Percentiles rank a stretch among this genome's conserved stretches.
phyloP scores from a whole-genome alignment of 2,113 vertebrate genomes.

The Girardinichthys multiradiatus region DNA sequence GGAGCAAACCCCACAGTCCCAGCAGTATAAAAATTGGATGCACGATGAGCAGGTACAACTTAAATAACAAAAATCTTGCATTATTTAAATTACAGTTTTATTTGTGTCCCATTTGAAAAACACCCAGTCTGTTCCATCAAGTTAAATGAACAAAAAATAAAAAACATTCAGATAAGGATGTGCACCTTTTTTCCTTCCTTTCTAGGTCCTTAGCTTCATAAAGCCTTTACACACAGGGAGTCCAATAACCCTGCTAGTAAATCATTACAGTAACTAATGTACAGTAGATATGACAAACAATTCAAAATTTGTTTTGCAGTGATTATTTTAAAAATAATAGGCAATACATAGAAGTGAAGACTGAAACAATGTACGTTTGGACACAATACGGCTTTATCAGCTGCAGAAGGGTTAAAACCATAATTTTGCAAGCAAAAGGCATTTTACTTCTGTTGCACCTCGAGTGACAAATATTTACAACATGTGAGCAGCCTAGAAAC shows the following conservation, averaged over 20 bases:
- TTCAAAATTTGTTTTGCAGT: neutral
- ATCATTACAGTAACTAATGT: slow-evolving; percentile 9
- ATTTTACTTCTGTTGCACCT: neutral
- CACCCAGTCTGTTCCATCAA: slow-evolving; percentile 37
- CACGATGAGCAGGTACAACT: neutral
- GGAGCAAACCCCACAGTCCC: neutral
- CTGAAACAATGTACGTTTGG: neutral
- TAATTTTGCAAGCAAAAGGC: slow-evolving; percentile 15
- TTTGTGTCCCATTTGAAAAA: slow-evolving; percentile 40
- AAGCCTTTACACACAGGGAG: slow-evolving; percentile 16
- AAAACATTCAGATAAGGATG: slow-evolving; percentile 51
- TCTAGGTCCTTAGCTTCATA: slow-evolving; percentile 1
- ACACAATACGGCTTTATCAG: neutral
- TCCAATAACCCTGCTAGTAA: slow-evolving; percentile 1
- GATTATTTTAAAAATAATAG: slow-evolving; percentile 10
- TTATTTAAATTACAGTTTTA: slow-evolving; percentile 24
- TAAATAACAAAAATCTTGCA: neutral
- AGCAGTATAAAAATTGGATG: neutral
- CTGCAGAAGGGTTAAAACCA: neutral
- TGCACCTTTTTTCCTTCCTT: slow-evolving; percentile 39
- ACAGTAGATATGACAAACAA: slow-evolving; percentile 10
- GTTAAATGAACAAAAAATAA: slow-evolving; percentile 26
- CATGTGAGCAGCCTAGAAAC: neutral
- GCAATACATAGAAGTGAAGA: neutral
- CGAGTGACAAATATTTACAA: neutral